phyloP scores from a whole-genome alignment of 2,888 invertebrate genomes.

The Cordilura impudica region DNA sequence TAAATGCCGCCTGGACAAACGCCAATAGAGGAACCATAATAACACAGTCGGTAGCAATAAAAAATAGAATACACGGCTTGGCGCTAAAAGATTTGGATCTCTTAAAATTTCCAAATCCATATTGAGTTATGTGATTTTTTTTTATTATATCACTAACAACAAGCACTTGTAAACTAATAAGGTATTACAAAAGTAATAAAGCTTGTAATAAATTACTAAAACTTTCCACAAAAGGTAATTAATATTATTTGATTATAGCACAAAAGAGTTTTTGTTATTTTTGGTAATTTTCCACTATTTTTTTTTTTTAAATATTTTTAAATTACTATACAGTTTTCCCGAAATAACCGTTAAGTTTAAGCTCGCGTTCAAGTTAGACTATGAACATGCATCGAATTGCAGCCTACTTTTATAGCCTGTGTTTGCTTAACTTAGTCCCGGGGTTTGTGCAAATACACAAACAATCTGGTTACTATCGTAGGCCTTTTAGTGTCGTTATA shows the following conservation, averaged over 20 bases:
- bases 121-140: slow-evolving; percentile 1
- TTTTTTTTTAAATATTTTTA: no score
- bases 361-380: slow-evolving; percentile 58
- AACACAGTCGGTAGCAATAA: slow-evolving; percentile 85
- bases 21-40: slow-evolving; percentile 87
- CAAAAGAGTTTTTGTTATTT: slow-evolving; percentile 10
- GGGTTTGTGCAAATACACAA: slow-evolving; percentile 39
- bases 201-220: slow-evolving; percentile 33
- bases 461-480: slow-evolving; percentile 56
- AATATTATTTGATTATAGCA: slow-evolving; percentile 37
- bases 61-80: slow-evolving; percentile 84
- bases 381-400: slow-evolving; percentile 57
- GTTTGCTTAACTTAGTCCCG: slow-evolving; percentile 48
- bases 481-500: slow-evolving; percentile 34
- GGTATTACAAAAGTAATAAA: slow-evolving; percentile 7
- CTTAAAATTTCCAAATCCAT: slow-evolving; percentile 75
- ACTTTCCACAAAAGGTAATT: slow-evolving; percentile 22
- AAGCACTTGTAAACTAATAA: neutral
- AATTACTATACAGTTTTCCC: no score
- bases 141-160: neutral
- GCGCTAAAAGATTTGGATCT: slow-evolving; percentile 77
- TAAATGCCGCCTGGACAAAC: slow-evolving; percentile 84
- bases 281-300: neutral
- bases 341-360: slow-evolving; percentile 51
- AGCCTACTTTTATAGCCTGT: slow-evolving; percentile 65